These are phyloP conservation scores for Misgurnus mizolepis DNA, from an alignment of 2,113 vertebrate genomes.

Conservation along the genomic window DNA sequence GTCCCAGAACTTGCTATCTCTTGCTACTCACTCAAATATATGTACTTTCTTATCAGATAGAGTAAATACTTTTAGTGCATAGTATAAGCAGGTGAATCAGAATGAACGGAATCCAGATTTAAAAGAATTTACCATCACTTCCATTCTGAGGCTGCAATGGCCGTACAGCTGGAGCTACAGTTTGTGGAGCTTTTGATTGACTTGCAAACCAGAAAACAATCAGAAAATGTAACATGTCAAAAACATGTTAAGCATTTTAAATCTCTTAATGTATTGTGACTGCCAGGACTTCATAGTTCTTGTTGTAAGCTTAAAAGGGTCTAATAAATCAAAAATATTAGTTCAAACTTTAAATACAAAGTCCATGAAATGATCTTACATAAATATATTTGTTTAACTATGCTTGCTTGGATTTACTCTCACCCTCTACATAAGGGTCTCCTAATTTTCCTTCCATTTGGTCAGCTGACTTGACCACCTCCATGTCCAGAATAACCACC, in stretches of 20 bases:
- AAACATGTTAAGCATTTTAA: background rate
- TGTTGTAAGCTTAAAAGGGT: too few species aligned
- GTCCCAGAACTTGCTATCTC: too few species aligned
- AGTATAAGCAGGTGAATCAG: too few species aligned
- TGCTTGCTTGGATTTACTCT: conserved; percentile 12
- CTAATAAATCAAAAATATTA: too few species aligned
- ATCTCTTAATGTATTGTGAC: too few species aligned
- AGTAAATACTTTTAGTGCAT: too few species aligned
- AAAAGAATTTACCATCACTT: conserved; percentile 59
- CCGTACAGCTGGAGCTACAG: conserved; percentile 54
- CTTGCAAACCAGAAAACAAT: conserved; percentile 56
- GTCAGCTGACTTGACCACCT: conserved; percentile 82
- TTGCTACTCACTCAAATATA: too few species aligned
- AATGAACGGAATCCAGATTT: background rate
- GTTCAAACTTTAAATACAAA: conserved; percentile 77
- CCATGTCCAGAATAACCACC: conserved; percentile 90
- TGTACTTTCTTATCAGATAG: too few species aligned
- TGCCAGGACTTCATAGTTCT: too few species aligned
- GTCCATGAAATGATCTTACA: too few species aligned
- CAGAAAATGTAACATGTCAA: background rate
- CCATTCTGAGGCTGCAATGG: conserved; percentile 67
- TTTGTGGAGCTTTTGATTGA: conserved; percentile 62
- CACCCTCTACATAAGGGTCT: conserved; percentile 90
- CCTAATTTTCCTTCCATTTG: conserved; percentile 82
- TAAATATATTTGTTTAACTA: background rate